Base-by-base conservation (phyloP, 2,888 invertebrate genomes). In the Nasonovia ribisnigri region DNA sequence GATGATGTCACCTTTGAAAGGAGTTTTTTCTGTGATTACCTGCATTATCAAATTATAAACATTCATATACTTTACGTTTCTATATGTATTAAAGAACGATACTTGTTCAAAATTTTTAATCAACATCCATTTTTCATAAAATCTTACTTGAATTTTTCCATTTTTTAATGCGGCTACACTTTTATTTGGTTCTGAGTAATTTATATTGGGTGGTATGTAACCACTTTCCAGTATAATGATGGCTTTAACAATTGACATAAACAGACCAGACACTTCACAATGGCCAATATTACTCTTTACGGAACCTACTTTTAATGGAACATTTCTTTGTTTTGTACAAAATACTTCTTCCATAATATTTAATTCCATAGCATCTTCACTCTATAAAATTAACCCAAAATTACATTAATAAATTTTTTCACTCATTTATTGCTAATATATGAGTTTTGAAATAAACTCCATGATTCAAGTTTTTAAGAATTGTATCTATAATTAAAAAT, bases 241-340 rank as follows among this genome's bases (percentile, higher is more conserved):
- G 1, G 95, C 96, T 95, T 96, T 96, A 26, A 96, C 96, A 57
- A 96, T 95, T 13, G 96, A 95, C 87, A 96, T 96, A 48, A 96
- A 95, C 57, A 96, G 95, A 16, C 95, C 95, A 46, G 95, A 95
- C 16, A 96, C 96, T 95, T 97, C 97, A 2, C 96, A 96, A 95
- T 97, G 97, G 3, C 97, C 97, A 96, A 97, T 96, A 95, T 97
- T 97, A 54, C 96, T 96, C 95, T 97, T 97, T 57, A 96, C 96
- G 0, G 96, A 96, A 13, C 97, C 97, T 93, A 97, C 96, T 51
- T 96, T 95, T 42, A 97, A 95, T 8, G 97, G 96, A 0, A 84
- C 84, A 3, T 94, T 94, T 36, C 95, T 94, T 5, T 60, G 43
- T 1, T 94, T 77, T 0, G 86, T 43, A 24, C 94, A 94, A 84